Percentiles rank a stretch among this genome's conserved stretches.
Evolutionary conservation across 2,888 invertebrate species (phyloP).

Genomic region (Drosophila greeni): DNA sequence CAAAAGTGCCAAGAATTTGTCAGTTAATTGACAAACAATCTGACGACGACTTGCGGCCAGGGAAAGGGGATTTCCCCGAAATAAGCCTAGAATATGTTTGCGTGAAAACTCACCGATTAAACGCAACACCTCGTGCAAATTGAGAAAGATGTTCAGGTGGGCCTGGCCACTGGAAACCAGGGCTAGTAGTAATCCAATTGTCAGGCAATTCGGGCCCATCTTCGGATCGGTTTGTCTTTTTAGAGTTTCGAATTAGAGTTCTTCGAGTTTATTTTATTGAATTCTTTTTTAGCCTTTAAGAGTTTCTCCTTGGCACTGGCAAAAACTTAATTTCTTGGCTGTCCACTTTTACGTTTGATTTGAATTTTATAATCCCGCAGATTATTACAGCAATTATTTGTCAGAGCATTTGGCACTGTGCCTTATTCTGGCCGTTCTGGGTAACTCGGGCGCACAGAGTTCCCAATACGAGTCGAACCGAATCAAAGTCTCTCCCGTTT

Average conservation of each 20-base stretch:
- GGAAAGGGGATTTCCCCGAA: not conserved
- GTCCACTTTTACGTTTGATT: slow-evolving; percentile 10
- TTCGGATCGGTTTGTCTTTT: slow-evolving; percentile 2
- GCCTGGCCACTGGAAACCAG: slow-evolving; percentile 68
- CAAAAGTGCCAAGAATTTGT: slow-evolving; percentile 11
- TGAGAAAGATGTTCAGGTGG: slow-evolving; percentile 76
- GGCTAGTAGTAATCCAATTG: slow-evolving; percentile 76
- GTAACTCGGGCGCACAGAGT: slow-evolving; percentile 37
- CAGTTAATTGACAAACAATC: slow-evolving; percentile 24
- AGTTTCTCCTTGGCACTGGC: slow-evolving; percentile 21
- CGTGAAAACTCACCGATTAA: slow-evolving; percentile 75
- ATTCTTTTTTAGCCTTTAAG: slow-evolving; percentile 5
- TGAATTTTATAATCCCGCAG: slow-evolving; percentile 6
- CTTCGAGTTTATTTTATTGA: not conserved
- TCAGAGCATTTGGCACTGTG: slow-evolving; percentile 32
- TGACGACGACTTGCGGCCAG: not conserved
- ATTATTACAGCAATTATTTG: slow-evolving; percentile 27
- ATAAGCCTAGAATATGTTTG: not conserved
- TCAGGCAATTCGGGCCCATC: slow-evolving; percentile 63
- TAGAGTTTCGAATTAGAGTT: not conserved
- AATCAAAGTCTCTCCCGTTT: slow-evolving; percentile 25
- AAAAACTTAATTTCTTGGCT: slow-evolving; percentile 10
- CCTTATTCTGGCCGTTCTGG: slow-evolving; percentile 23
- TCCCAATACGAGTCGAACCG: slow-evolving; percentile 27
- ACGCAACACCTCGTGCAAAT: slow-evolving; percentile 76